A percentile compares a stretch with the other conserved stretches of the same genome.
Evolutionary conservation across 2,888 invertebrate species (phyloP).

Genomic region (Osmoderma eremita): DNA sequence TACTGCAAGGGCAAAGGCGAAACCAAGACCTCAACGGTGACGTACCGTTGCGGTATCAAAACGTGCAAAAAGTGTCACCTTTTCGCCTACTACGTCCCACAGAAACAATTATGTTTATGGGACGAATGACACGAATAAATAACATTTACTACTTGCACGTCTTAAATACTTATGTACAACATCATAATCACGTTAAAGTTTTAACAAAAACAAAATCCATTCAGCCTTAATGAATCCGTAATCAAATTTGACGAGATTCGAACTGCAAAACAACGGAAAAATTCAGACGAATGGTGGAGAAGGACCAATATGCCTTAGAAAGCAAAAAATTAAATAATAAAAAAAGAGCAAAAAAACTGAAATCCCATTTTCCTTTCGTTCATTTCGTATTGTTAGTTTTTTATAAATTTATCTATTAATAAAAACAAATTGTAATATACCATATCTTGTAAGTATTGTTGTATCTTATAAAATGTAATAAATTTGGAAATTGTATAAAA

Average conservation of each 20-base stretch:
- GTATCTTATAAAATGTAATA: conserved; percentile 33
- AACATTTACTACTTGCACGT: too few relatives aligned
- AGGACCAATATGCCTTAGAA: conserved; percentile 62
- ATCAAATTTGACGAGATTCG: not conserved
- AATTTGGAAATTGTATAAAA: too few relatives aligned
- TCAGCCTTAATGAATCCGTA: too few relatives aligned
- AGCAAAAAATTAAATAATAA: conserved; percentile 9
- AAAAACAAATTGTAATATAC: not conserved
- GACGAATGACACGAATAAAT: conserved; percentile 72
- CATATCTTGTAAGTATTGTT: not conserved
- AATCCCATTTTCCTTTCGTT: conserved; percentile 35
- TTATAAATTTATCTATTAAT: not conserved
- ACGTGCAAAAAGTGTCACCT: conserved; percentile 91
- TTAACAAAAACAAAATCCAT: not conserved
- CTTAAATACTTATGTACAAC: not conserved
- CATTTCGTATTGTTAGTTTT: conserved; percentile 14
- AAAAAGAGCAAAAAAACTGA: conserved; percentile 37
- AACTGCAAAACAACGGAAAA: too few relatives aligned
- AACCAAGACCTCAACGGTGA: conserved; percentile 68
- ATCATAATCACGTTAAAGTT: not conserved
- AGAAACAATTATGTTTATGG: conserved; percentile 85
- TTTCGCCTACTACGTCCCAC: conserved; percentile 85
- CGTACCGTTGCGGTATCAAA: conserved; percentile 94
- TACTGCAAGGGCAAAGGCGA: conserved; percentile 78
- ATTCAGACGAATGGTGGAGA: conserved; percentile 39